A percentile compares a stretch with the other conserved stretches of the same genome.
phyloP scores from a whole-genome alignment of 2,888 invertebrate genomes.

The Hypsopygia costalis region DNA sequence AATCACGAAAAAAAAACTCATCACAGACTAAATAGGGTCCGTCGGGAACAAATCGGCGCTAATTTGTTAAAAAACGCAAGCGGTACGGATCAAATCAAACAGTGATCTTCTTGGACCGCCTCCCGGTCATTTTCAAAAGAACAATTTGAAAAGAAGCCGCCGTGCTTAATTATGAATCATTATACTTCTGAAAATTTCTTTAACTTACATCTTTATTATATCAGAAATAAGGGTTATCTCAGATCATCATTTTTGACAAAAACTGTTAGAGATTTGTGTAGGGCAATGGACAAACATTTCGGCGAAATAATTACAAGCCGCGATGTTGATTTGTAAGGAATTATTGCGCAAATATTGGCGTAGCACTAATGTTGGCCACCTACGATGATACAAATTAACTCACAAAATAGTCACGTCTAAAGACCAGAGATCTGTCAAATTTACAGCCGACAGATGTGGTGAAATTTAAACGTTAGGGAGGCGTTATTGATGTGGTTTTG shows the following conservation, averaged over 20 bases:
- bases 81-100: constrained; percentile 43
- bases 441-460: neutral
- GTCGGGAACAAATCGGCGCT: constrained; percentile 43
- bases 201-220: constrained; percentile 4
- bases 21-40: constrained; percentile 22
- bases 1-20: constrained; percentile 41
- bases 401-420: neutral
- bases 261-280: neutral
- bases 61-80: constrained; percentile 55
- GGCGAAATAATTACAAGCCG: constrained; percentile 52
- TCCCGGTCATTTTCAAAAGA: constrained; percentile 25
- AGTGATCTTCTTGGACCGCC: constrained; percentile 32
- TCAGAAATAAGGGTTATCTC: constrained; percentile 9
- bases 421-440: neutral
- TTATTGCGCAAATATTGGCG: constrained; percentile 55
- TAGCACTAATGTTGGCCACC: constrained; percentile 48
- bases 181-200: constrained; percentile 4
- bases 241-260: constrained; percentile 7
- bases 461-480: neutral
- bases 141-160: constrained; percentile 37
- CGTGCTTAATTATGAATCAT: constrained; percentile 20
- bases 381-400: constrained; percentile 19
- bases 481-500: neutral
- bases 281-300: constrained; percentile 35
- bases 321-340: constrained; percentile 31